A percentile compares a stretch with the other conserved stretches of the same genome.
These are phyloP conservation scores for Taxidea taxus DNA, from an alignment of 2,113 vertebrate species.

Conservation along the genomic window DNA sequence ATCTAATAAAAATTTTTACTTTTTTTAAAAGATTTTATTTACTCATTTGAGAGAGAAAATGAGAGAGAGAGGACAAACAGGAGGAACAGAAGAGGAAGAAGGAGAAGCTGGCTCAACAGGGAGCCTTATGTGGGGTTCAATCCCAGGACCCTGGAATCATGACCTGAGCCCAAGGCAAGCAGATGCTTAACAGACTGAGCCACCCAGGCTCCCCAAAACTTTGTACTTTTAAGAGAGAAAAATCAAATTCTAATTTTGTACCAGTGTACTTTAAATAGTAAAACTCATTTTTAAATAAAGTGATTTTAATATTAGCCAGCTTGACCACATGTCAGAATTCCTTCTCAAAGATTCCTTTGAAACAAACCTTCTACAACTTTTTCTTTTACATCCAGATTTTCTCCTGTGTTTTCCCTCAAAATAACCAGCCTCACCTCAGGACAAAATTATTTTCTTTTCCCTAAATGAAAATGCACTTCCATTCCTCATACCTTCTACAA, in stretches of 20 bases:
- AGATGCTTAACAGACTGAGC: neutral
- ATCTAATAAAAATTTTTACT: neutral
- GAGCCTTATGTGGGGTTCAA: fast-evolving
- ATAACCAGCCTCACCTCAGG: neutral
- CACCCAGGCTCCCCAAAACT: neutral
- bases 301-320: neutral
- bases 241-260: neutral
- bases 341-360: neutral
- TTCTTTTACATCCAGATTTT: neutral
- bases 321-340: neutral
- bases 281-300: neutral
- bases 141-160: neutral
- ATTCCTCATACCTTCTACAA: neutral
- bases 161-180: neutral
- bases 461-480: neutral
- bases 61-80: neutral
- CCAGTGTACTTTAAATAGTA: neutral
- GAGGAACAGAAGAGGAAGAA: neutral
- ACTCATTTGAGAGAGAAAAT: neutral
- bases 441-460: neutral
- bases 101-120: neutral
- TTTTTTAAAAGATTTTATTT: neutral
- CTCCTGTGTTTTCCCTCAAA: neutral
- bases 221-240: neutral
- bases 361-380: neutral